These are phyloP conservation scores for Gymnocheta viridis DNA, from an alignment of 2,888 invertebrate species.

Conservation along the genomic window DNA sequence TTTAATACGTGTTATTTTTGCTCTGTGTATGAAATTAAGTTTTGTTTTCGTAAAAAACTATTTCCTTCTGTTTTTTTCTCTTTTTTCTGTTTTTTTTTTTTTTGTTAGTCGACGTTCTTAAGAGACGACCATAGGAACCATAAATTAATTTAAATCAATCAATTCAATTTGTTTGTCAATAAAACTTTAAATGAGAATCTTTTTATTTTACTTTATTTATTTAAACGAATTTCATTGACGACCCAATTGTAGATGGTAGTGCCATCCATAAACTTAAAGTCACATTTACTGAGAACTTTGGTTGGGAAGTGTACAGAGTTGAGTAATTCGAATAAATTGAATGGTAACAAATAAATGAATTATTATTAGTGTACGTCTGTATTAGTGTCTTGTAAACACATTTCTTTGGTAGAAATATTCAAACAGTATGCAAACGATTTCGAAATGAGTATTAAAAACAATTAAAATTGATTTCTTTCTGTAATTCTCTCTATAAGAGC, in stretches of 20 bases:
- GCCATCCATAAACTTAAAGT: conserved; percentile 67
- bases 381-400: background rate
- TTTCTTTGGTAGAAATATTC: conserved; percentile 1
- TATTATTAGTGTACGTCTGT: conserved; percentile 15
- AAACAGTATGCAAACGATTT: conserved; percentile 36
- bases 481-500: conserved; percentile 15
- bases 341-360: conserved; percentile 68
- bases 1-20: too few species aligned
- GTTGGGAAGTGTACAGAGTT: conserved; percentile 55
- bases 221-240: conserved; percentile 81
- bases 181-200: conserved; percentile 80
- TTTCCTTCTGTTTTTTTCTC: conserved; percentile 11
- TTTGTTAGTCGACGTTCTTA: conserved; percentile 3
- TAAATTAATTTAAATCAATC: conserved; percentile 83
- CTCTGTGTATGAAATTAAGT: background rate
- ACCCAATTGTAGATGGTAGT: conserved; percentile 75
- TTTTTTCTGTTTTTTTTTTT: conserved; percentile 9
- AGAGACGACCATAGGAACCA: conserved; percentile 72
- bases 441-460: conserved; percentile 67
- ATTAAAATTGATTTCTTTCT: conserved; percentile 69
- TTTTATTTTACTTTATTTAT: conserved; percentile 50
- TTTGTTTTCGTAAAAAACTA: conserved; percentile 7
- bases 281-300: conserved; percentile 61
- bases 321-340: conserved; percentile 62
- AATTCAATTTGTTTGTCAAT: conserved; percentile 83